Evolutionary conservation across 2,113 vertebrate species (phyloP), one percentile per base, ranked within the genome.

Genomic region (Toxotes chatareus): DNA sequence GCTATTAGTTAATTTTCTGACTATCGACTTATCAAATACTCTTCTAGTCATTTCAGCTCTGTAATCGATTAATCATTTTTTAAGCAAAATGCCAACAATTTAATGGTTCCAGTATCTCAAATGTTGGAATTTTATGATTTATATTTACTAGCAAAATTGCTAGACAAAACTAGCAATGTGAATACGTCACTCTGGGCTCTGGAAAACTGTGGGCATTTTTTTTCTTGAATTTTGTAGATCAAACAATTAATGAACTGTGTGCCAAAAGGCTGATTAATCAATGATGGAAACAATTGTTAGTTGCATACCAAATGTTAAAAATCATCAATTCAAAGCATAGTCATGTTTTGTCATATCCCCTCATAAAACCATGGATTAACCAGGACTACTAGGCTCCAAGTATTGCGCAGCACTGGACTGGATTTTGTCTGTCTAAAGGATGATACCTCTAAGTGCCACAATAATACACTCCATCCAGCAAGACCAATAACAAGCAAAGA

Each of bases 401-500:
- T 4, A 10, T 21, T 31, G 23, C 8, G 7, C 16, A 23, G 16
- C 17, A 61, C 55, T 44, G 9, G 3, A 23, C 38, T 62, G 59
- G 46, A 68, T 44, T 68, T 56, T 66, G 9, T 65, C 11, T 23
- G 13, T 44, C n/a, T 46, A 66, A 55, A n/a, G 21, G 59, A 51
- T 10, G 12, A 76, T 49, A 63, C 21, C 27, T 69, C 56, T 16
- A 51, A 57, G 47, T 11, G 46, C 36, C 6, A 44, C 13, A 49
- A 60, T 34, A 73, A 57, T 63, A 23, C 38, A 38, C 31, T 46
- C 16, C 36, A 9, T 49, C 23, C 63, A 74, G 32, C 27, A 57
- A 57, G 47, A 79, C 70, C 53, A 59, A 49, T n/a, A 76, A 34
- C 49, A 68, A 79, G 68, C 51, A 85, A 79, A 80, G 31, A 63